A percentile compares a stretch with the other conserved stretches of the same genome.
Conservation (phyloP, 2,797 vertebrate species). For the Thamnophis elegans region DNA sequence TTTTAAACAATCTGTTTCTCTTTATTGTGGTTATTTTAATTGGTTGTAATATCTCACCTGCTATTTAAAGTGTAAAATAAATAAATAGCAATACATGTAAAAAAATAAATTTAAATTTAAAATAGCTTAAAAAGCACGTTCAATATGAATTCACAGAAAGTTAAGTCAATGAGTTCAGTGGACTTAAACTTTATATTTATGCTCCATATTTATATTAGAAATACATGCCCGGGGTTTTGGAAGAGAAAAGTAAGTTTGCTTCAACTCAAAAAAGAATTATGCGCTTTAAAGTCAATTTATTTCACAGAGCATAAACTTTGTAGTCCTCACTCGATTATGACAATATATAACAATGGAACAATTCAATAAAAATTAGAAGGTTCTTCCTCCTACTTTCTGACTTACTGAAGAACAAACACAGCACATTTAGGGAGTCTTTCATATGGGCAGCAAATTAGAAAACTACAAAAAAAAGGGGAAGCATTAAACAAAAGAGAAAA, state of each 20-base stretch:
- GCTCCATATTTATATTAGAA: not conserved
- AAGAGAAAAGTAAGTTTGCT: constrained; percentile 11
- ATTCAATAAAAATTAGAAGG: not conserved
- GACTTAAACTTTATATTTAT: not conserved
- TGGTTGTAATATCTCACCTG: not conserved
- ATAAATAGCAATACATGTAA: not conserved
- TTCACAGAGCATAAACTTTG: not conserved
- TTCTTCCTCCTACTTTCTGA: not conserved
- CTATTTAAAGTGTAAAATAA: not conserved
- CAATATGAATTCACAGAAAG: not conserved
- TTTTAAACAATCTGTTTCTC: not conserved
- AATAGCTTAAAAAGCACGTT: not conserved
- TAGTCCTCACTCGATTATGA: not conserved
- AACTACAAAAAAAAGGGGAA: not conserved
- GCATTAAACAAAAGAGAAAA: not conserved
- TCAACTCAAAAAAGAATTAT: not conserved
- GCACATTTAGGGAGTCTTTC: not conserved
- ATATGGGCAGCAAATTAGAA: not conserved
- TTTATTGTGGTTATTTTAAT: not conserved
- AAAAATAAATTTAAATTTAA: not conserved
- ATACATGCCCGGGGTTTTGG: not conserved
- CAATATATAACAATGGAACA: not conserved
- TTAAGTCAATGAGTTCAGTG: not conserved
- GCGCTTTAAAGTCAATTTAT: not conserved
- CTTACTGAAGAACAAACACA: not conserved